A percentile compares a stretch with the other conserved stretches of the same genome.
Evolutionary conservation across 2,888 invertebrate species (phyloP).

Genomic region (Deroplatys truncata): DNA sequence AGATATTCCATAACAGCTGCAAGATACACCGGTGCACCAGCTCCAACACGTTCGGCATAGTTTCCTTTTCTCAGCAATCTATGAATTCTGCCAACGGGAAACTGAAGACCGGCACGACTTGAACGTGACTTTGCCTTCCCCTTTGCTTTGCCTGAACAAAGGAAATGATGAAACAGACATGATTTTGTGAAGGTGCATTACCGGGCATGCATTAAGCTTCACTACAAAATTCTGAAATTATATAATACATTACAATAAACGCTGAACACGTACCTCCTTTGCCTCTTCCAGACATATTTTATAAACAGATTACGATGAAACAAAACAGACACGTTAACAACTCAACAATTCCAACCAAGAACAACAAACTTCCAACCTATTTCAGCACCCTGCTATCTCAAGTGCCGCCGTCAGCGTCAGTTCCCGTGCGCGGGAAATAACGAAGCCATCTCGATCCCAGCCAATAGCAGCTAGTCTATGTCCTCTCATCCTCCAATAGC

Average conservation of each 20-base stretch:
- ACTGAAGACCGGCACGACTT: slow-evolving; percentile 50
- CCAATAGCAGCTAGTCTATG: not conserved
- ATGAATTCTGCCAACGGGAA: slow-evolving; percentile 56
- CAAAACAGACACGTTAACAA: not conserved
- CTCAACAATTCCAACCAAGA: not conserved
- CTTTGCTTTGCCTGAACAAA: slow-evolving; percentile 25
- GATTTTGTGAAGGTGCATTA: not conserved
- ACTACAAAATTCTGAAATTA: not conserved
- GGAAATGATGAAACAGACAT: not conserved
- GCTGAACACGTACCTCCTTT: not conserved
- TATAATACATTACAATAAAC: not conserved
- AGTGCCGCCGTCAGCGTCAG: not conserved
- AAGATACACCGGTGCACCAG: slow-evolving; percentile 52
- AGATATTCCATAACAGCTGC: slow-evolving; percentile 60
- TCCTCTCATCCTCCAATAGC: not conserved
- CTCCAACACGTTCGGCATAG: slow-evolving; percentile 55
- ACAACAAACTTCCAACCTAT: not conserved
- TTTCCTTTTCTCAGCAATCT: slow-evolving; percentile 57
- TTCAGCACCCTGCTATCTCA: too few species aligned
- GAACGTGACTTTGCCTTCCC: slow-evolving; percentile 43
- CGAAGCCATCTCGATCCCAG: not conserved
- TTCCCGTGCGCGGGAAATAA: not conserved
- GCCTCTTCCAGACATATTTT: slow-evolving; percentile 6
- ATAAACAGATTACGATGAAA: not conserved
- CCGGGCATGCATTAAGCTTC: not conserved